Base-by-base conservation (phyloP, 30 jellyfish, hydroid and myxozoan species). In the Hydractinia symbiolongicarpus region DNA sequence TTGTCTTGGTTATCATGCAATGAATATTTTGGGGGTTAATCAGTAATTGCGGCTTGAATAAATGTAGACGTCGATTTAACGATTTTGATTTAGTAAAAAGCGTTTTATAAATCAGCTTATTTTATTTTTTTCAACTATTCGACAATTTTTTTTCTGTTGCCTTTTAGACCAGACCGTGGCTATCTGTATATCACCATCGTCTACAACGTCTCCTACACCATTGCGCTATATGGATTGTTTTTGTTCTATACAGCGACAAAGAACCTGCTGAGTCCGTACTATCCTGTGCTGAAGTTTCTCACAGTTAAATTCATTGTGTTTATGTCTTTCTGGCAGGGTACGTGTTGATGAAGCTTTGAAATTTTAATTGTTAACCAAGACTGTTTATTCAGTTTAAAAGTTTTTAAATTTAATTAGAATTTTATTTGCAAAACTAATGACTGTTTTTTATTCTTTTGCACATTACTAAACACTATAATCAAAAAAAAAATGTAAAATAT, bases 291-390 rank as follows among this genome's bases (percentile, higher is more conserved):
- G 82, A 91, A 91, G 84, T 91, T 91, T 56, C 81, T 87, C 14
- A 91, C 98, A 4, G 96, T 91, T 81, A 91, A 91, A 62, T 91
- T 86, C 53, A 84, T 91, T 44, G 96, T 91, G 50, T 91, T 91
- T 70, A 84, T 91, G 82, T 91, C 98, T 5, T 91, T 91, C 78
- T 91, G 98, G 98, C 98, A 91, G 86, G 98, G 98, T 91, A 73
- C 44, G 94, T 19, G 21, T 68, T n/a, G 44, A 30, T 30, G 44
- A 30, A 30, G 44, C 44, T 30, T 30, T 30, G 44, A 30, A 30
- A 30, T 30, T 30, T 30, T 30, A 0, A 30, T 30, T 2, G 2
- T 30, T 30, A 30, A 30, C 44, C 44, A 30, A 30, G 44, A 30
- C 44, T 30, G 44, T 30, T 1, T 2, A 2, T 30, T 30, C 2